Base-by-base conservation (phyloP, 2,888 invertebrate species). In the Drosophila flavopinicola region DNA sequence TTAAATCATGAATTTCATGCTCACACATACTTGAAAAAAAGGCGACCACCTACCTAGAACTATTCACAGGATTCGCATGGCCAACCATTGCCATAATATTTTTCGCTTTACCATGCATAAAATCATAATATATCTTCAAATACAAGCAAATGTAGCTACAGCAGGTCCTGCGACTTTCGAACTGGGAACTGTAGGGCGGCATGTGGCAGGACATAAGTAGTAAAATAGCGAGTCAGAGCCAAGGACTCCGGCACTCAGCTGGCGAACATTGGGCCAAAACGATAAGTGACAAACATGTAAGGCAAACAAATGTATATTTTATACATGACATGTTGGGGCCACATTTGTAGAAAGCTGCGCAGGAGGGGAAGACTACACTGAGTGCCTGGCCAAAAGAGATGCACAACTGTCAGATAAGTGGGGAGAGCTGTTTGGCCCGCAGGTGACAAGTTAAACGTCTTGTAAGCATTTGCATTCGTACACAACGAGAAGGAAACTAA, bases 371-470 rank as follows among this genome's bases (percentile, higher is more conserved):
- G 11, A 42, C 7, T 13, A 17, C 13, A 29, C 37, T 44, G 38
- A 59, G 30, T 13, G 38, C 44, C 37, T 35, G 67, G 30, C 35
- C 25, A 32, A 54, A 15, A 5, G 39, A 85, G 87, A 79, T 80
- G 80, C 86, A 86, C 66, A 76, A 84, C 73, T 80, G 80, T 86
- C 87, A 84, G 87, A 82, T 82, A 86, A 86, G 75, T 84, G 65
- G 39, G 75, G 61, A 71, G 71, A 85, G 71, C 58, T 67, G 66
- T 78, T 76, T 75, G 56, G 85, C 83, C 84, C 87, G 71, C 85
- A 85, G 84, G 84, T 84, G 85, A 87, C 85, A 85, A 85, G 78
- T 76, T 87, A 87, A 85, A 83, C 85, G 79, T 87, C 76, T 82
- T 84, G 78, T 85, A 85, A 85, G 72, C 70, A 85, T 85, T 85